Conservation (phyloP, 2,113 vertebrate species). For the Pelecanus crispus region DNA sequence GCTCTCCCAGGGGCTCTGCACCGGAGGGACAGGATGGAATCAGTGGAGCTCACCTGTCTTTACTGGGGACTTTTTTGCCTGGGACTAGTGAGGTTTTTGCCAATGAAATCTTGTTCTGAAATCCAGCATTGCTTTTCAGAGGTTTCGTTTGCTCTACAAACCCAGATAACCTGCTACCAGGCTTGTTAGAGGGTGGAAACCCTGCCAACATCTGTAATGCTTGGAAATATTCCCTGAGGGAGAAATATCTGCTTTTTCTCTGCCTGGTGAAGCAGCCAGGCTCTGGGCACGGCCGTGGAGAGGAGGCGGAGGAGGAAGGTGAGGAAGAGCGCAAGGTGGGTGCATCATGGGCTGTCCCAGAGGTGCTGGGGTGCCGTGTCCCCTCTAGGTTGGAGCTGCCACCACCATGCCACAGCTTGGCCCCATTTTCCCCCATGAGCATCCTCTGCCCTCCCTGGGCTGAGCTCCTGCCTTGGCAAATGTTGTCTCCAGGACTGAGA, state of each 20-base stretch:
- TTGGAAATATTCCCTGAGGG: not conserved
- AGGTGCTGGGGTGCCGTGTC: not conserved
- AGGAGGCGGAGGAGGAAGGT: not conserved
- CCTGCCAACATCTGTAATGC: not conserved
- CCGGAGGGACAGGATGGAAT: not conserved
- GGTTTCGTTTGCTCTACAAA: not conserved
- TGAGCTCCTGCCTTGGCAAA: not conserved
- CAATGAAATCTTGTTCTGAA: not conserved
- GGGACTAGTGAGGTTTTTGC: not conserved
- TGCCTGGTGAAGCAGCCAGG: not conserved
- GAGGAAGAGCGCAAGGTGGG: not conserved
- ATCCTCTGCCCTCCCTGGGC: not conserved
- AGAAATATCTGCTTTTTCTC: not conserved
- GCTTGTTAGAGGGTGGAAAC: not conserved
- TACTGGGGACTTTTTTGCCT: not conserved
- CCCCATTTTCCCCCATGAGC: rapidly evolving
- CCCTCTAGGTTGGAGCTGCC: not conserved
- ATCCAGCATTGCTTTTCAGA: not conserved
- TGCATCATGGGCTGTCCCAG: not conserved
- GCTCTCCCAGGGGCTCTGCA: not conserved
- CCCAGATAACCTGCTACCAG: not conserved
- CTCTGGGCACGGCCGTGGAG: not conserved
- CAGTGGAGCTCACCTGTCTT: not conserved
- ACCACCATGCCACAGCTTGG: not conserved
- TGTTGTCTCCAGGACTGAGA: rapidly evolving